A percentile compares a stretch with the other conserved stretches of the same genome.
phyloP scores from a whole-genome alignment of 2,113 vertebrate species.

The Pelecanoides urinatrix region DNA sequence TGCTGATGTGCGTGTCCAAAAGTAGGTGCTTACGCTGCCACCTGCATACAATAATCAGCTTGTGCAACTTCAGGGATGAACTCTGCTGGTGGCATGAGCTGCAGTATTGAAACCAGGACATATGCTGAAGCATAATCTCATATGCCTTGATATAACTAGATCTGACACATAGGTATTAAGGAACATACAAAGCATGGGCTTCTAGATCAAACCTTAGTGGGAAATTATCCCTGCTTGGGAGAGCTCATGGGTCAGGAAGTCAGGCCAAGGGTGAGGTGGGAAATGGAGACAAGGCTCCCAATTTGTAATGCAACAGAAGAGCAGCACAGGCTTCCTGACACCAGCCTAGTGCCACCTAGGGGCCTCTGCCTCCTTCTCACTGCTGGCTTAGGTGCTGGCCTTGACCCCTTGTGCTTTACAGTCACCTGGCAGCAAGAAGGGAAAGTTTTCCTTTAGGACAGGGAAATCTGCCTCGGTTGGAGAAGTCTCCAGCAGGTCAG shows the following conservation, averaged over 20 bases:
- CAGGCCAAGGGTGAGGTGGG: neutral
- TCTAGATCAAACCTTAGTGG: neutral
- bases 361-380: neutral
- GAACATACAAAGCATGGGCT: neutral
- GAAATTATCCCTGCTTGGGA: neutral
- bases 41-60: constrained; percentile 35
- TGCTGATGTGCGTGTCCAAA: neutral
- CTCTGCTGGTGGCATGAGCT: neutral
- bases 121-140: neutral
- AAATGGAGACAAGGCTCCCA: neutral
- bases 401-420: neutral
- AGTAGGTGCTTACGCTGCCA: constrained; percentile 57
- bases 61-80: constrained; percentile 25
- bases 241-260: neutral
- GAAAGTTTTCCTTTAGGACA: neutral
- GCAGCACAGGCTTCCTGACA: neutral
- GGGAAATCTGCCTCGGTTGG: neutral
- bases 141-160: neutral
- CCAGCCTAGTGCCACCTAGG: neutral
- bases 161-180: neutral
- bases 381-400: neutral
- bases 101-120: neutral
- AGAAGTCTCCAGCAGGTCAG: neutral
- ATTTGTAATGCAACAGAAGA: neutral
- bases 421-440: neutral